Conservation (phyloP, 2,113 vertebrate genomes). For the Peromyscus leucopus region DNA sequence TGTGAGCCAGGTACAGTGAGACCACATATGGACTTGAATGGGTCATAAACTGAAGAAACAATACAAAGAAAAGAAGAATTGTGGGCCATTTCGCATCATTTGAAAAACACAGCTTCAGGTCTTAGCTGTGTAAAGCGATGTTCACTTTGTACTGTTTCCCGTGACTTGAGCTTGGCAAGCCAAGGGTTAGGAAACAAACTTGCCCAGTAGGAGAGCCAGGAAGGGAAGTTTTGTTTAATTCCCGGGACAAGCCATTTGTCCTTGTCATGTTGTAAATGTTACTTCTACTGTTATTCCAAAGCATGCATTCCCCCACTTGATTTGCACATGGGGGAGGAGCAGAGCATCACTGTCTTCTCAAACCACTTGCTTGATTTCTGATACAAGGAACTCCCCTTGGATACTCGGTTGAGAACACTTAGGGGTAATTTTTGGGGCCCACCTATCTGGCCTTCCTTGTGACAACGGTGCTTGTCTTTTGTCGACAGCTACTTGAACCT, state of each 20-base stretch:
- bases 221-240: not conserved
- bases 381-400: not conserved
- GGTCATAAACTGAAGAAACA: not conserved
- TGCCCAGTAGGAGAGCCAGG: not conserved
- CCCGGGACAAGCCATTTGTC: not conserved
- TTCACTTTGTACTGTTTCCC: not conserved
- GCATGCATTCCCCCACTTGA: not conserved
- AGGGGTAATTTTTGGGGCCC: not conserved
- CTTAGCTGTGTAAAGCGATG: not conserved
- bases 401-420: not conserved
- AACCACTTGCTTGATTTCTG: not conserved
- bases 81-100: not conserved
- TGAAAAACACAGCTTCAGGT: not conserved
- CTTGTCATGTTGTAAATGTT: not conserved
- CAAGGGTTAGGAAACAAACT: not conserved
- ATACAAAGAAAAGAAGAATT: not conserved
- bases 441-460: not conserved
- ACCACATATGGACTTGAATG: not conserved
- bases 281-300: not conserved
- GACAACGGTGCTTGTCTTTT: conserved; percentile 18
- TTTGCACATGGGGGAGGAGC: too few relatives aligned
- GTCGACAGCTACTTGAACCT: conserved; percentile 92
- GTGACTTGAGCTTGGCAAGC: not conserved
- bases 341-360: not conserved
- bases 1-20: not conserved